phyloP scores from a whole-genome alignment of 2,797 vertebrate genomes.

The Takifugu rubripes region DNA sequence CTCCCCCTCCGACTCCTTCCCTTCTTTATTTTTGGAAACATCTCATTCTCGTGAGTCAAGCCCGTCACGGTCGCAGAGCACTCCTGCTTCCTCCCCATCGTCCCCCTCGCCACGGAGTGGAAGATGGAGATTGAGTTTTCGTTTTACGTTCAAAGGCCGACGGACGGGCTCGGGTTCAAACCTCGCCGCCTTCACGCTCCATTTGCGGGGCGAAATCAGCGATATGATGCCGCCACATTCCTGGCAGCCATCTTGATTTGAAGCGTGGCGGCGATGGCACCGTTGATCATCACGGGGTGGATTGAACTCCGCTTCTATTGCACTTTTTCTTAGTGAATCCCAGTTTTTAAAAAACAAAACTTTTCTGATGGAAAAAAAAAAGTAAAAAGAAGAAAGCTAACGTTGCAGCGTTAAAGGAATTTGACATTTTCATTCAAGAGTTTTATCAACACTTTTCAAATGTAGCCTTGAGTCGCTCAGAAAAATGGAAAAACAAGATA shows the following conservation, averaged over 20 bases:
- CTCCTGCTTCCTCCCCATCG: conserved; percentile 29
- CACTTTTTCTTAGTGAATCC: conserved; percentile 1
- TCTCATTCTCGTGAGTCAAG: conserved; percentile 69
- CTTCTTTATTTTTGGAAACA: conserved; percentile 73
- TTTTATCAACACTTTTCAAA: no score
- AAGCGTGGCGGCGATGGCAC: conserved; percentile 13
- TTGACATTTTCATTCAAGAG: no score
- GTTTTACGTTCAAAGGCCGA: not conserved
- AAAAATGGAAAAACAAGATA: no score
- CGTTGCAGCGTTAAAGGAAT: no score
- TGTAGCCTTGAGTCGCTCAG: no score
- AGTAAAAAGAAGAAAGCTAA: no score
- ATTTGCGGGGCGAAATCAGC: conserved; percentile 35
- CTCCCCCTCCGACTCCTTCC: conserved; percentile 14
- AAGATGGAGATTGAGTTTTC: no score
- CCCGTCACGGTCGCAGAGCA: conserved; percentile 54
- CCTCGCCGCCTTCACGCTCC: conserved; percentile 24
- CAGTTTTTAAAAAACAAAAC: no score
- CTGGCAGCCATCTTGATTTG: conserved; percentile 55
- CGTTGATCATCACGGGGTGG: conserved; percentile 39
- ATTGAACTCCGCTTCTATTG: conserved; percentile 32
- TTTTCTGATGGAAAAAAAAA: not conserved
- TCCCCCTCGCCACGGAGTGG: not conserved
- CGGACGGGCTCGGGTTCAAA: not conserved
- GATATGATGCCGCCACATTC: conserved; percentile 37